Percentiles rank a stretch among this genome's conserved stretches.
Evolutionary conservation across 2,113 vertebrate genomes (phyloP).

Genomic region (Patagioenas fasciata): DNA sequence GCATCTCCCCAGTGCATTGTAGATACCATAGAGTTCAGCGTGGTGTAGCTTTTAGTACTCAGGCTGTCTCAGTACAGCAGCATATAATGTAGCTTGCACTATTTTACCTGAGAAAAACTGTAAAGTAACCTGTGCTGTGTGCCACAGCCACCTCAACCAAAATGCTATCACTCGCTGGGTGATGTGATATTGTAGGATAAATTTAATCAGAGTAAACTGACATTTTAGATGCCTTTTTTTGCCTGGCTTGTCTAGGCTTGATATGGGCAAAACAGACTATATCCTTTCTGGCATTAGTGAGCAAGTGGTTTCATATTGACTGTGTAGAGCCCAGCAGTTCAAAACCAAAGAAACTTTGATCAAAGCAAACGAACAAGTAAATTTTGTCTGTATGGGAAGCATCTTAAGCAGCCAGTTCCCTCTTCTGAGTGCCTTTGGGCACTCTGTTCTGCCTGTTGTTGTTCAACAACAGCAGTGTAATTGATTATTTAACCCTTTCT

Average conservation of each 20-base stretch:
- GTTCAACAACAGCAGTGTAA: not conserved
- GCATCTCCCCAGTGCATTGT: accelerated
- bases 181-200: not conserved
- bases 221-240: not conserved
- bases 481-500: not conserved
- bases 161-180: not conserved
- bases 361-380: not conserved
- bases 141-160: not conserved
- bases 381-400: not conserved
- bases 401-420: not conserved
- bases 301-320: not conserved
- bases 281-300: not conserved
- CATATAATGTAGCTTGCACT: not conserved
- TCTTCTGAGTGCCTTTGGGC: not conserved
- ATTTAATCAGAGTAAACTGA: not conserved
- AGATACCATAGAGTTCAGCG: not conserved
- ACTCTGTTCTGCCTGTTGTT: not conserved
- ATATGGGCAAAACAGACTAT: not conserved
- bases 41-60: not conserved
- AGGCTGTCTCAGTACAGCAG: not conserved
- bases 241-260: not conserved
- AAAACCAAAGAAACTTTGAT: not conserved
- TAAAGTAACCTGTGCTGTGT: not conserved
- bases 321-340: not conserved
- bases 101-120: not conserved